A percentile compares a stretch with the other conserved stretches of the same genome.
Evolutionary conservation across 2,888 invertebrate genomes (phyloP).

Genomic region (Latheticus oryzae): DNA sequence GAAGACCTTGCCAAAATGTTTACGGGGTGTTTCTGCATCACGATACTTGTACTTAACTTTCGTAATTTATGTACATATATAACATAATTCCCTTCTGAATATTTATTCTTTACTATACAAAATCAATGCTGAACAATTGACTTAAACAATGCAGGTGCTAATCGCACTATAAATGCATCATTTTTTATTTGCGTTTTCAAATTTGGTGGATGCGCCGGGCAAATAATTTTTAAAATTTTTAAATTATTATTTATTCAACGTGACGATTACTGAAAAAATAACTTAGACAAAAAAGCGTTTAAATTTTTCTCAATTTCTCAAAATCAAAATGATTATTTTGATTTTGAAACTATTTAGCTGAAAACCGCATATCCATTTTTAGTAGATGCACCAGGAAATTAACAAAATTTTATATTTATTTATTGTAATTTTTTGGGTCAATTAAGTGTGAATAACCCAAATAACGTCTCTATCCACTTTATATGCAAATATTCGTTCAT

Average conservation of each 20-base stretch:
- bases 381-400: no score
- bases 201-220: constrained; percentile 34
- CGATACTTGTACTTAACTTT: constrained; percentile 20
- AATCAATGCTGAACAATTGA: constrained; percentile 28
- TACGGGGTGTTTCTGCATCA: constrained; percentile 32
- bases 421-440: constrained; percentile 9
- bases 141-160: constrained; percentile 16
- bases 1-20: constrained; percentile 28
- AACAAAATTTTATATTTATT: no score
- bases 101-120: constrained; percentile 27
- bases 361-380: no score
- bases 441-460: constrained; percentile 7
- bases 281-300: no score
- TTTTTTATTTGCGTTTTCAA: constrained; percentile 9
- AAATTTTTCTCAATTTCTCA: no score
- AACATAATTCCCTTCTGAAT: constrained; percentile 32
- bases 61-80: constrained; percentile 36
- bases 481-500: constrained; percentile 27
- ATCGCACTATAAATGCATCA: constrained; percentile 10
- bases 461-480: constrained; percentile 26
- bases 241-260: neutral
- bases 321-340: no score
- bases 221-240: constrained; percentile 11
- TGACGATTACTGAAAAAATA: no score
- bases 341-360: no score